Conservation (phyloP, 2,113 vertebrate genomes). For the Ictidomys tridecemlineatus region DNA sequence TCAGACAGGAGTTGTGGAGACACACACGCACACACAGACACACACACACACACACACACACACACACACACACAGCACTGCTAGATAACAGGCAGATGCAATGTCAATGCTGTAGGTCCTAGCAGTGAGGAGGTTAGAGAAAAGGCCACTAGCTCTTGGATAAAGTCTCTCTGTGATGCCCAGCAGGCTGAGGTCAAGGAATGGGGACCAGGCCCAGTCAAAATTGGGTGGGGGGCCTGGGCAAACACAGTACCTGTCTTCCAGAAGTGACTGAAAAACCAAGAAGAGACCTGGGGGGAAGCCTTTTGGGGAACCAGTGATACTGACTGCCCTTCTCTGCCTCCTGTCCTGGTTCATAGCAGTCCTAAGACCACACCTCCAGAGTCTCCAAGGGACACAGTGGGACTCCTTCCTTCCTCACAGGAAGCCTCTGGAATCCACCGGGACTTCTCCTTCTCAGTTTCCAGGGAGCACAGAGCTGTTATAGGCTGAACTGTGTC, state of each 20-base stretch:
- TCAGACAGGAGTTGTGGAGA: conserved; percentile 48
- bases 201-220: neutral
- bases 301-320: neutral
- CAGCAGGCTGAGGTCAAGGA: neutral
- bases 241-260: neutral
- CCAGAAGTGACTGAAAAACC: neutral
- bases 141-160: conserved; percentile 60
- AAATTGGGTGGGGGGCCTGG: neutral
- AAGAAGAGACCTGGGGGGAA: neutral
- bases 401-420: neutral
- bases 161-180: neutral
- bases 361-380: accelerated
- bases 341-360: neutral
- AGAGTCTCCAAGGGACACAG: neutral
- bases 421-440: neutral
- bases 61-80: conserved; percentile 49
- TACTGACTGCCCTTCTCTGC: accelerated
- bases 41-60: conserved; percentile 26
- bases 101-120: conserved; percentile 65
- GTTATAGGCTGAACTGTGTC: neutral
- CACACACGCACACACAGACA: too few species aligned
- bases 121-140: conserved; percentile 45
- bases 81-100: conserved; percentile 67
- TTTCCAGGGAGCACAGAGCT: neutral
- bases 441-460: too few species aligned